Percentiles rank a stretch among this genome's conserved stretches.
Conservation (phyloP, 2,888 invertebrate genomes). For the Pollenia angustigena region DNA sequence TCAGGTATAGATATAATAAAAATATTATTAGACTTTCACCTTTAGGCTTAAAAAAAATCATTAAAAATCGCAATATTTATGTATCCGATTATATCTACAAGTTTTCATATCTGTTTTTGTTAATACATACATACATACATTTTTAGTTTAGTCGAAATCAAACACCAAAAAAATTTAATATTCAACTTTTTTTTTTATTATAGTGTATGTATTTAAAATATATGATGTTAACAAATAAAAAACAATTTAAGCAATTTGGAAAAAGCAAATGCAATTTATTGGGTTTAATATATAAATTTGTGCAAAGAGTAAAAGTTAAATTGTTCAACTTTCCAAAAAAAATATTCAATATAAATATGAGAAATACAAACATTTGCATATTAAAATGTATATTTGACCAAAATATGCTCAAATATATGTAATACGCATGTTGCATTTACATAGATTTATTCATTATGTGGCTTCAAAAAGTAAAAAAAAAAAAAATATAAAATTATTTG, state of each 20-base stretch:
- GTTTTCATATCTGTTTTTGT: not conserved
- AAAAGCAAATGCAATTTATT: not conserved
- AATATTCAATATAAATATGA: not conserved
- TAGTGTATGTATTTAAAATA: not conserved
- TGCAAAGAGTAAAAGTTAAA: constrained; percentile 43
- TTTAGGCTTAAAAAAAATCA: not conserved
- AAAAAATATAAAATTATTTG: not conserved
- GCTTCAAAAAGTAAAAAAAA: not conserved
- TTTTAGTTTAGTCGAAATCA: constrained; percentile 19
- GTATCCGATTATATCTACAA: not conserved
- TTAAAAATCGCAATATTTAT: not conserved
- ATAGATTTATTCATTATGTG: too few relatives aligned
- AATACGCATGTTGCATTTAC: too few relatives aligned
- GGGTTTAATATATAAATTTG: constrained; percentile 17
- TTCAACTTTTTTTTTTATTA: constrained; percentile 41
- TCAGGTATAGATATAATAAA: constrained; percentile 17
- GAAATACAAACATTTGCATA: not conserved
- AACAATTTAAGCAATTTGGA: not conserved
- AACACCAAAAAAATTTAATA: constrained; percentile 27
- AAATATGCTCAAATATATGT: not conserved
- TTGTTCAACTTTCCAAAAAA: constrained; percentile 45
- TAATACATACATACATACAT: not conserved
- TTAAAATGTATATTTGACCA: not conserved
- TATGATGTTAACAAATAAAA: not conserved
- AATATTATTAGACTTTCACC: constrained; percentile 60